Conservation (phyloP, 2,888 invertebrate genomes). For the Amphipoea lucens region DNA sequence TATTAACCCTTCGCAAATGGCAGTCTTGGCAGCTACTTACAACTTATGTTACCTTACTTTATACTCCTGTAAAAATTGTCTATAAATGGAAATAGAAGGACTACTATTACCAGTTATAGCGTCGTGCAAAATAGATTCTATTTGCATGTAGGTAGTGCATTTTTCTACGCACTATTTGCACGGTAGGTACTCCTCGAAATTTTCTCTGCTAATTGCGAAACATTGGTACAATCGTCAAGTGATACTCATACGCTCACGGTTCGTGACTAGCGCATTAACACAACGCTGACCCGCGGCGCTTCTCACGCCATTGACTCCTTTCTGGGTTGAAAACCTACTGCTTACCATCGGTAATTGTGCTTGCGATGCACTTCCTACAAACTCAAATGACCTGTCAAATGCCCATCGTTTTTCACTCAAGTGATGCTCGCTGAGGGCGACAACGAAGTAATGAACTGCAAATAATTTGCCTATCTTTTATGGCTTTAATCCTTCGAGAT, state of each 20-base stretch:
- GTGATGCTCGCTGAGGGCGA: constrained; percentile 46
- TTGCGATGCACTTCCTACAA: constrained; percentile 47
- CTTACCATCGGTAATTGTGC: constrained; percentile 61
- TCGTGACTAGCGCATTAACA: constrained; percentile 77
- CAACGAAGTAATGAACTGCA: constrained; percentile 41
- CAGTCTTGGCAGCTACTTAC: neutral
- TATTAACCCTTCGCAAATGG: neutral
- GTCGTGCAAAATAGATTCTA: neutral
- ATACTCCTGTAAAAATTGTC: neutral
- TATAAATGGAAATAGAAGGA: neutral
- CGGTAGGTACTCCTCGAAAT: constrained; percentile 4
- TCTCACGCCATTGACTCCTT: constrained; percentile 77
- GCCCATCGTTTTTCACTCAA: constrained; percentile 45
- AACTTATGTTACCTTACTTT: neutral
- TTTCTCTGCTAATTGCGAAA: constrained; percentile 41
- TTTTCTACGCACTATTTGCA: constrained; percentile 22
- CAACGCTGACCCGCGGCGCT: constrained; percentile 72
- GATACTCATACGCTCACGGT: constrained; percentile 60
- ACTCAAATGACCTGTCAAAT: constrained; percentile 51
- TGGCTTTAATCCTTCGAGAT: constrained; percentile 30
- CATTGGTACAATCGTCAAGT: constrained; percentile 51
- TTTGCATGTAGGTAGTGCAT: neutral
- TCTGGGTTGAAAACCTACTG: constrained; percentile 70
- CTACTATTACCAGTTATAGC: neutral
- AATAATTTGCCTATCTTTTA: constrained; percentile 45